These are phyloP conservation scores for Cinclus cinclus DNA, from an alignment of 2,113 vertebrate species.

Conservation along the genomic window DNA sequence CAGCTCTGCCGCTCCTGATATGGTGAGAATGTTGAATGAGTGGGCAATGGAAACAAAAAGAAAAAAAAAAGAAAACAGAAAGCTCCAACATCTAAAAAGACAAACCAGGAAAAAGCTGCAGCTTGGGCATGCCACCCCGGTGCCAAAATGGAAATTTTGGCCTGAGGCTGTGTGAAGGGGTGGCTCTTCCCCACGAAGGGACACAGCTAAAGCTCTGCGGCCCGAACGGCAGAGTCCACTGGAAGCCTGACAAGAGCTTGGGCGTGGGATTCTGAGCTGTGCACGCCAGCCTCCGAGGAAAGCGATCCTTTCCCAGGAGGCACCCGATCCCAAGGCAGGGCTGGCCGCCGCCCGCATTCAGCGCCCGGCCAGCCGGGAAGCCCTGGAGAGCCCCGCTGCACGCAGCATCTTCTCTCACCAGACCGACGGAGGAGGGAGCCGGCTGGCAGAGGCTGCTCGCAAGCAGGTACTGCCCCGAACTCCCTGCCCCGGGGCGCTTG, in stretches of 20 bases:
- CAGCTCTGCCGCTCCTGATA: constrained; percentile 47
- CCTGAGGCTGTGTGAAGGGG: neutral
- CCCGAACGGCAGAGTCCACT: neutral
- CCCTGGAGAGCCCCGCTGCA: neutral
- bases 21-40: constrained; percentile 9
- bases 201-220: neutral
- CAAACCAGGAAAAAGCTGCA: neutral
- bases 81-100: neutral
- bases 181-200: neutral
- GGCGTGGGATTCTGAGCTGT: neutral
- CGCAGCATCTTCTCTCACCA: neutral
- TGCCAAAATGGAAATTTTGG: neutral
- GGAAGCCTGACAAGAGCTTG: neutral
- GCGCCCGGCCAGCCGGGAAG: neutral
- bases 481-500: neutral
- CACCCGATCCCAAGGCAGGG: neutral
- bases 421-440: neutral
- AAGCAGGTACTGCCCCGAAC: neutral
- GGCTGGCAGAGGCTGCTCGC: neutral
- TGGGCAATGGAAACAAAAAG: neutral
- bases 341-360: neutral
- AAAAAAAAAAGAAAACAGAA: neutral
- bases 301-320: neutral
- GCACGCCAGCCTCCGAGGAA: neutral
- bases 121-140: neutral